A percentile compares a stretch with the other conserved stretches of the same genome.
These are phyloP conservation scores for Colletes latitarsis DNA, from an alignment of 1,140 invertebrate genomes.

Conservation along the genomic window DNA sequence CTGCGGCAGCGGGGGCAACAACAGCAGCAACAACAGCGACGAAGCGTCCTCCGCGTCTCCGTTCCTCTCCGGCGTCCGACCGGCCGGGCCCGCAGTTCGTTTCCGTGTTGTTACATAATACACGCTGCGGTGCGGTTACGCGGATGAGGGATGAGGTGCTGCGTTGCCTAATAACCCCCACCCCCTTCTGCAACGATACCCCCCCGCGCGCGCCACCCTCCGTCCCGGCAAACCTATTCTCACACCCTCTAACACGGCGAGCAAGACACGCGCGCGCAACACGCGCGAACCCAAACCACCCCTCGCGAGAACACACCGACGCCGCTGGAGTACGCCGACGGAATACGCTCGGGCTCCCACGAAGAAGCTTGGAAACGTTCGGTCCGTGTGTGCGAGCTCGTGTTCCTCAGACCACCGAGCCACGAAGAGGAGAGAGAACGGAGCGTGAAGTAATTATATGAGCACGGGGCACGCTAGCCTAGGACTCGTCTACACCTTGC, in stretches of 20 bases:
- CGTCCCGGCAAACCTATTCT: constrained; percentile 38
- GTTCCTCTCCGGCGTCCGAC: constrained; percentile 28
- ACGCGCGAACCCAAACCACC: constrained; percentile 49
- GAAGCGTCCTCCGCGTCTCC: constrained; percentile 36
- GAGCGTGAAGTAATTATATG: constrained; percentile 74
- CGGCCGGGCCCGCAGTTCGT: constrained; percentile 72
- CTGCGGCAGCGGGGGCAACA: constrained; percentile 47
- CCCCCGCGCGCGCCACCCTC: constrained; percentile 33
- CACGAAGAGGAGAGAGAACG: constrained; percentile 34
- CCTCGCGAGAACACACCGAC: constrained; percentile 51
- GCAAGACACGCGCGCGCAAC: constrained; percentile 49
- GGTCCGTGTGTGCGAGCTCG: constrained; percentile 10
- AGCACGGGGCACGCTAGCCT: constrained; percentile 69
- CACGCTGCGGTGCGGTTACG: constrained; percentile 78
- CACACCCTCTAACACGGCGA: constrained; percentile 35
- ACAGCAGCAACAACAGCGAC: constrained; percentile 57
- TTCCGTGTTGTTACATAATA: constrained; percentile 81
- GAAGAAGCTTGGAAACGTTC: constrained; percentile 16
- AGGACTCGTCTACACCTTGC: constrained; percentile 59
- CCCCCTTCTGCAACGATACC: constrained; percentile 64
- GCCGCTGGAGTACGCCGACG: constrained; percentile 47
- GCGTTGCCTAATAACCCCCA: constrained; percentile 79
- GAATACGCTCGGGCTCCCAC: constrained; percentile 50
- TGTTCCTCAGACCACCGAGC: constrained; percentile 33
- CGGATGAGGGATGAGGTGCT: constrained; percentile 80